Evolutionary conservation across 2,113 vertebrate species (phyloP).

Genomic region (Canis aureus): DNA sequence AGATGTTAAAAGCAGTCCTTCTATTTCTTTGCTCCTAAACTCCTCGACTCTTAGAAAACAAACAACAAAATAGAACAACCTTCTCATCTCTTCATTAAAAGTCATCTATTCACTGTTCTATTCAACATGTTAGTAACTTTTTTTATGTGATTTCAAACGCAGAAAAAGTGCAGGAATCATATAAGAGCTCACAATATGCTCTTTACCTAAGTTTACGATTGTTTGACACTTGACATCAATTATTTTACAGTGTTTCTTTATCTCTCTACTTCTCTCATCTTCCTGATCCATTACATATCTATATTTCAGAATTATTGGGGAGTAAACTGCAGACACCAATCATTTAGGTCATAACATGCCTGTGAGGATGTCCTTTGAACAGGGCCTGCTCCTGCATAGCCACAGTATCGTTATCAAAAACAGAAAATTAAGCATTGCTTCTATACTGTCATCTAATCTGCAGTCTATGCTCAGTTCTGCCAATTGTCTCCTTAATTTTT

Average conservation of each 20-base stretch:
- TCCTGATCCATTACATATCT: not conserved
- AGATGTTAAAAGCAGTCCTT: not conserved
- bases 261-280: too few relatives aligned
- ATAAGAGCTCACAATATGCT: not conserved
- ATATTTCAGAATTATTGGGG: not conserved
- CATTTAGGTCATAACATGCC: not conserved
- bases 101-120: not conserved
- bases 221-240: not conserved
- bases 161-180: not conserved
- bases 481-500: not conserved
- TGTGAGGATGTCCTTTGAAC: not conserved
- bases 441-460: not conserved
- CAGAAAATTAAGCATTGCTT: not conserved
- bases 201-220: not conserved
- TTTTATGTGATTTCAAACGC: not conserved
- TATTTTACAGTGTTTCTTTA: not conserved
- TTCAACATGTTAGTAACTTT: not conserved
- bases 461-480: not conserved
- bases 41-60: not conserved
- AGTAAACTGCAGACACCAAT: not conserved
- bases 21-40: not conserved
- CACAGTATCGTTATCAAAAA: not conserved
- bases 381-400: not conserved
- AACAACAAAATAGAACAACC: not conserved
- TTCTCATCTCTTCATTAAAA: not conserved